Percentiles rank a stretch among this genome's conserved stretches.
Conservation (phyloP, 1,140 invertebrate species). For the Euwallacea similis region DNA sequence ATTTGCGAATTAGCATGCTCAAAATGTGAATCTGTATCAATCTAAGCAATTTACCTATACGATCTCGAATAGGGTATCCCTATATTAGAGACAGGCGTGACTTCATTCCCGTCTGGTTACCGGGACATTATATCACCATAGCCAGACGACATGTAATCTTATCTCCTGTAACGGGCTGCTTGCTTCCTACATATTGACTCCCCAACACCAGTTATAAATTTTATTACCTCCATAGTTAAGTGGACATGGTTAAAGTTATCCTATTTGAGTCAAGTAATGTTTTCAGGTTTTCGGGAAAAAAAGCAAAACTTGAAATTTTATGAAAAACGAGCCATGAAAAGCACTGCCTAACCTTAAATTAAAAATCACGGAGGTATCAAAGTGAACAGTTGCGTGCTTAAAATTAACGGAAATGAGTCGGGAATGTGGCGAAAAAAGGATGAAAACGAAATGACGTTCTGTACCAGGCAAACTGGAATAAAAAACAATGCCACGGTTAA, state of each 20-base stretch:
- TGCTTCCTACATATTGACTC: constrained; percentile 3
- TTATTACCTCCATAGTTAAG: background rate
- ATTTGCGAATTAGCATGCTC: background rate
- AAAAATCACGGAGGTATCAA: constrained; percentile 20
- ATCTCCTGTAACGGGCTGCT: constrained; percentile 9
- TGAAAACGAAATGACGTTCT: constrained; percentile 46
- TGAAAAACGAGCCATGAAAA: too few relatives aligned
- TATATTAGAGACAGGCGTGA: constrained; percentile 22
- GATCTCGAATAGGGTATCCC: background rate
- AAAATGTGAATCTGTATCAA: background rate
- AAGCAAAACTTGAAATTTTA: constrained; percentile 1
- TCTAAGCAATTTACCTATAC: background rate
- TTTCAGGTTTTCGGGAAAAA: background rate
- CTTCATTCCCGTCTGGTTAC: constrained; percentile 32
- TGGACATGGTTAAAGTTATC: too few relatives aligned
- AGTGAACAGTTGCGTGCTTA: constrained; percentile 45
- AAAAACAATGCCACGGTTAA: constrained; percentile 40
- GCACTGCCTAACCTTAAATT: background rate
- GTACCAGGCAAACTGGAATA: constrained; percentile 43
- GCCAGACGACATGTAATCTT: constrained; percentile 25
- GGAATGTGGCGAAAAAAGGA: constrained; percentile 46
- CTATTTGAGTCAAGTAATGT: too few relatives aligned
- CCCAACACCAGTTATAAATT: constrained; percentile 10
- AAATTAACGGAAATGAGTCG: constrained; percentile 48
- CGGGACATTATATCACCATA: constrained; percentile 27